Conservation (phyloP, 2,113 vertebrate genomes). For the Labeo rohita region DNA sequence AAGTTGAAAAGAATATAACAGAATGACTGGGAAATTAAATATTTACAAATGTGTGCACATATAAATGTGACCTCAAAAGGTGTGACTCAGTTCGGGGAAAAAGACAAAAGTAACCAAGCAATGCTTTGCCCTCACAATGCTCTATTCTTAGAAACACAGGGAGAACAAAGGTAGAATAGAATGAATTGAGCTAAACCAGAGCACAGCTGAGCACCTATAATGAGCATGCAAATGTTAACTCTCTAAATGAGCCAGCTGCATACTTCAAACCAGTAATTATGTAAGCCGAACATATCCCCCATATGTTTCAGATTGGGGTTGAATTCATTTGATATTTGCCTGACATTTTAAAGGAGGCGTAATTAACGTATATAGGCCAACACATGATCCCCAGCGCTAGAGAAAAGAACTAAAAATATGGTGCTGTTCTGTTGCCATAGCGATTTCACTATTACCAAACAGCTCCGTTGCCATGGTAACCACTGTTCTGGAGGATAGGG, state of each 20-base stretch:
- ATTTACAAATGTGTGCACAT: constrained; percentile 6
- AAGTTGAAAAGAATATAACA: neutral
- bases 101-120: constrained; percentile 24
- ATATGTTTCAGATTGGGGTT: neutral
- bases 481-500: constrained; percentile 5
- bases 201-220: constrained; percentile 5
- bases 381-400: neutral
- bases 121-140: constrained; percentile 10
- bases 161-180: constrained; percentile 39
- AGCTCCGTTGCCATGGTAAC: constrained; percentile 57
- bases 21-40: neutral
- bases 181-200: constrained; percentile 23
- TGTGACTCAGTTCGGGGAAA: constrained; percentile 4
- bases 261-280: constrained; percentile 29
- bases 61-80: constrained; percentile 5
- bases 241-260: constrained; percentile 17
- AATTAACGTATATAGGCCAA: constrained; percentile 34
- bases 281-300: constrained; percentile 7
- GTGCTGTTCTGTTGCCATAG: constrained; percentile 57
- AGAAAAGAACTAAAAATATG: constrained; percentile 36
- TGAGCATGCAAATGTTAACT: neutral
- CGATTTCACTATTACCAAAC: constrained; percentile 59
- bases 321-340: constrained; percentile 12
- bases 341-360: constrained; percentile 18
- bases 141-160: constrained; percentile 40